These are phyloP conservation scores for Sternarchorhynchus goeldii DNA, from an alignment of 2,797 vertebrate species.

Conservation along the genomic window DNA sequence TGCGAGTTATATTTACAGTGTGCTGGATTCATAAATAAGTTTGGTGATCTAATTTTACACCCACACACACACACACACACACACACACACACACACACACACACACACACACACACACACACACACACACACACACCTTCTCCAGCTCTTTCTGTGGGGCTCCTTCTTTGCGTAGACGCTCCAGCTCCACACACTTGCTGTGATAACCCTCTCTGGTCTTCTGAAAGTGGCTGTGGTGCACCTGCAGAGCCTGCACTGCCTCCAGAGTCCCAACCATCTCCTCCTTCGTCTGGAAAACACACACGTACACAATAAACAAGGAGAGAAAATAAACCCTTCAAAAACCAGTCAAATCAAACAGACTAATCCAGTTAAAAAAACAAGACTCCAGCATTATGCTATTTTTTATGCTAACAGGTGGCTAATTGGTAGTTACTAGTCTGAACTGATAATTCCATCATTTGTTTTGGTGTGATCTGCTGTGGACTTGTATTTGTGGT, in stretches of 20 bases:
- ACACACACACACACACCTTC: slow-evolving; percentile 75
- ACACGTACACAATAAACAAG: slow-evolving; percentile 23
- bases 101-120: neutral
- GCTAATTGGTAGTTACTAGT: too few species aligned
- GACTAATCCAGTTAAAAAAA: neutral
- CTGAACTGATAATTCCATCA: too few species aligned
- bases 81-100: slow-evolving; percentile 15
- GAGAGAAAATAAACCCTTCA: neutral
- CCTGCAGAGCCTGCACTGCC: slow-evolving; percentile 85
- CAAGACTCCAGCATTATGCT: neutral
- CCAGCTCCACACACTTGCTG: slow-evolving; percentile 85
- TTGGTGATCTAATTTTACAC: too few species aligned
- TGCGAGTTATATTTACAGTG: neutral
- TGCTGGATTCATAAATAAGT: too few species aligned
- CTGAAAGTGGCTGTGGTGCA: slow-evolving; percentile 85
- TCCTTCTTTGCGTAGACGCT: slow-evolving; percentile 86
- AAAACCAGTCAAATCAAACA: neutral
- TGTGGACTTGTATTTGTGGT: neutral
- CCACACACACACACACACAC: neutral
- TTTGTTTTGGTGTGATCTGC: too few species aligned
- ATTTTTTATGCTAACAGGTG: neutral
- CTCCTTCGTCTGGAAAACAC: slow-evolving; percentile 84
- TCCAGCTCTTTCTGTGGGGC: slow-evolving; percentile 90
- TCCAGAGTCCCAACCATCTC: slow-evolving; percentile 89
- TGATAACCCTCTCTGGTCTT: slow-evolving; percentile 90